Percentiles rank a stretch among this genome's conserved stretches.
Conservation (phyloP, 2,797 vertebrate genomes). For the Yasuhikotakia modesta region DNA sequence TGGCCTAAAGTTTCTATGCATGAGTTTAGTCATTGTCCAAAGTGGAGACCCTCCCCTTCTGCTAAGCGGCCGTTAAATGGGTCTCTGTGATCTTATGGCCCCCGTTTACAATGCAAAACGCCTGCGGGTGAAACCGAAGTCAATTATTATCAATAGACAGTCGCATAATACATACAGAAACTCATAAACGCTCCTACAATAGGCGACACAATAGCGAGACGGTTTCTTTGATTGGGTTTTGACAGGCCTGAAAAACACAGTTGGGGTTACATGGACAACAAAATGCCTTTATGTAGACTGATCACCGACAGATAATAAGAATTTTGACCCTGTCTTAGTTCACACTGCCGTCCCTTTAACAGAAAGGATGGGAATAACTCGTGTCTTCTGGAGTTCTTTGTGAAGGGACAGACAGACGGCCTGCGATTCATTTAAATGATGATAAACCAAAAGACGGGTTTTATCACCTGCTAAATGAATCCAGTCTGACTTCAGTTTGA, state of each 20-base stretch:
- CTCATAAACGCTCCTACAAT: slow-evolving; percentile 71
- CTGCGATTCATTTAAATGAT: background rate
- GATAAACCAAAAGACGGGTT: slow-evolving; percentile 11
- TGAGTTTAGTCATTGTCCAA: background rate
- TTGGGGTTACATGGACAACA: slow-evolving; percentile 74
- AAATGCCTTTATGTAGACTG: too few species aligned
- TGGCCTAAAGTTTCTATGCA: background rate
- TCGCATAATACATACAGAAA: slow-evolving; percentile 77
- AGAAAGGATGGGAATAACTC: slow-evolving; percentile 61
- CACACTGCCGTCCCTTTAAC: slow-evolving; percentile 71
- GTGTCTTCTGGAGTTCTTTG: slow-evolving; percentile 22
- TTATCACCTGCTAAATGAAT: background rate
- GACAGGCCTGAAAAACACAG: slow-evolving; percentile 74
- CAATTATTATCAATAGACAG: slow-evolving; percentile 74
- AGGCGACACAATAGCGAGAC: slow-evolving; percentile 73
- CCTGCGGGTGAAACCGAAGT: slow-evolving; percentile 70
- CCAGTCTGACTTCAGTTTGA: background rate
- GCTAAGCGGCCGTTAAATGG: slow-evolving; percentile 48
- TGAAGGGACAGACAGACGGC: slow-evolving; percentile 60
- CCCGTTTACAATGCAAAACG: slow-evolving; percentile 58
- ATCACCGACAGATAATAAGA: slow-evolving; percentile 70
- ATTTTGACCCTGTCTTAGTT: slow-evolving; percentile 76
- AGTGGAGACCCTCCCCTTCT: background rate
- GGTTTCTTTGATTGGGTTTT: slow-evolving; percentile 71
- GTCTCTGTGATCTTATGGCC: slow-evolving; percentile 43